Conservation (phyloP, 2,888 invertebrate species). For the Apodemia mormo region DNA sequence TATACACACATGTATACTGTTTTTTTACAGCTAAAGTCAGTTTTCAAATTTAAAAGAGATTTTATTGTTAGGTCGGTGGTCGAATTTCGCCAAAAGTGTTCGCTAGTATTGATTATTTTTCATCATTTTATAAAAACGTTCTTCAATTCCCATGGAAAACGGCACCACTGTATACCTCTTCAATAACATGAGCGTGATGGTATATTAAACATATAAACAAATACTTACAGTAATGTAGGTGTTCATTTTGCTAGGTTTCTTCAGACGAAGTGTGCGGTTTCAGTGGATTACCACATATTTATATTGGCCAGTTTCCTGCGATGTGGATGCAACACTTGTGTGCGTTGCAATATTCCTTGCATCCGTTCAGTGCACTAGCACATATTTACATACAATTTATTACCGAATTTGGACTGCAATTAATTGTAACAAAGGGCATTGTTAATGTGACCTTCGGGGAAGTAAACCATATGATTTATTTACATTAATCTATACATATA, state of each 20-base stretch:
- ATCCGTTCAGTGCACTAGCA: constrained; percentile 3
- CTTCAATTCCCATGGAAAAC: too few species aligned
- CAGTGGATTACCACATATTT: constrained; percentile 32
- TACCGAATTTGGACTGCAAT: constrained; percentile 18
- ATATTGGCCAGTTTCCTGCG: constrained; percentile 38
- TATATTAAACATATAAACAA: constrained; percentile 23
- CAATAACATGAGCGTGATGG: too few species aligned
- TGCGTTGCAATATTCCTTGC: background rate
- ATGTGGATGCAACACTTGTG: constrained; percentile 13
- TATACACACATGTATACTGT: too few species aligned
- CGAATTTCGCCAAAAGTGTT: too few species aligned
- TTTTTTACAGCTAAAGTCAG: too few species aligned
- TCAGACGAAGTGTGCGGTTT: constrained; percentile 60
- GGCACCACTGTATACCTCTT: too few species aligned
- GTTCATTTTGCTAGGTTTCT: constrained; percentile 62
- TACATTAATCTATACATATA: too few species aligned
- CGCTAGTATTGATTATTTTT: too few species aligned
- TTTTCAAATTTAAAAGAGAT: too few species aligned
- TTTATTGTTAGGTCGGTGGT: too few species aligned
- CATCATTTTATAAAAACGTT: too few species aligned
- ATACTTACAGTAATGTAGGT: constrained; percentile 67
- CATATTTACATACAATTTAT: constrained; percentile 24
- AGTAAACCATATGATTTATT: too few species aligned
- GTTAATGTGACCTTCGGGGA: background rate
- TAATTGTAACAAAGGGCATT: background rate